Base-by-base conservation (phyloP, 2,113 vertebrate species). In the Gymnorhina tibicen region DNA sequence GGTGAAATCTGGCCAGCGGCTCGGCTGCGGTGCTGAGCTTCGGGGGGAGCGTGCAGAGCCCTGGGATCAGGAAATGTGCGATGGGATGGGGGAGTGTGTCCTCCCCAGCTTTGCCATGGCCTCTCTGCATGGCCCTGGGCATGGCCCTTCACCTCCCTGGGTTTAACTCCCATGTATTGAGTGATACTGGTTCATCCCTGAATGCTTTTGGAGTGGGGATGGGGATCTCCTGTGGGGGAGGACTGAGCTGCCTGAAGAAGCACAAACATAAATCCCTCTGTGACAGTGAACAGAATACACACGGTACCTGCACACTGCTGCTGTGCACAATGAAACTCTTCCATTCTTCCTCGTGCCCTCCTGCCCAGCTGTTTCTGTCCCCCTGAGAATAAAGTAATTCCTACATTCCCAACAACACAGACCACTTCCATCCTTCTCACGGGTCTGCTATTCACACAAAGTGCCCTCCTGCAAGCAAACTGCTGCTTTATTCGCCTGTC, bases 11-110 rank as follows among this genome's bases (percentile, higher is more conserved):
- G 6, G 86, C 93, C 80, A 67, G 74, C 0, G 3, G 78, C 50
- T 81, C 0, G 1, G 69, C 63, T 2, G 0, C 0, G 0, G 74
- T 32, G 63, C 76, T 49, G 50, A 93, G 67, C 32, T 2, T 8
- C 10, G 5, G 14, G 47, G 32, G 17, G 47, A 1, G 5, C 1
- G 22, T 11, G 46, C 2, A 7, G 46, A 83, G 63, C 21, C 7
- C 12, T 1, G 20, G 62, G 39, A 32, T 7, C 1, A 2, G 78
- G 72, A 50, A 58, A 49, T 6, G 12, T 0, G 0, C 33, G 2
- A 66, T 73, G 39, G 27, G 12, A 2, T 33, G 41, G 58, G 18
- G 18, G 13, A 4, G 6, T 17, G 47, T 23, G 13, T 42, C 37
- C 41, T 55, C 46, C n/a, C 21, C 39, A 26, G 67, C 60, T 42